Base-by-base conservation (phyloP, 2,888 invertebrate genomes). In the Mongoloraphidia duomilia region DNA sequence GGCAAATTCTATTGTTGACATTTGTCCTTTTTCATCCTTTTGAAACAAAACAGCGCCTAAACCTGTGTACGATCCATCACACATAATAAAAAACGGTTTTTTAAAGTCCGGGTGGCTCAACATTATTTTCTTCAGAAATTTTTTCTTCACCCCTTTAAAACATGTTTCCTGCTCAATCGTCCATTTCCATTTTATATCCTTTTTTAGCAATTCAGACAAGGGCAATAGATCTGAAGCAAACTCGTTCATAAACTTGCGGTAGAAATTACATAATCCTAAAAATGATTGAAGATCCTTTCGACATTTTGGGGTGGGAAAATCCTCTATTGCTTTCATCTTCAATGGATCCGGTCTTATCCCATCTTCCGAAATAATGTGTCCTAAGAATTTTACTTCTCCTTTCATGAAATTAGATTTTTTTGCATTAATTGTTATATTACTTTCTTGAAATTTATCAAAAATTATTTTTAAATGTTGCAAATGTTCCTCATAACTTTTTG, bases 231-330 rank as follows among this genome's bases (percentile, higher is more conserved):
- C 3, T 34, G 6, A 2, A 10, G 34, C 34, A 33, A 43, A 2
- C n/a, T 34, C 2, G 9, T 26, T 26, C 8, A 43, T 3, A n/a
- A 43, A 53, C 34, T 48, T 1, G 4, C 52, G 8, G 33, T 53
- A 47, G 39, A 50, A 53, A 41, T 53, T 53, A 9, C 42, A 41
- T 2, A 53, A 14, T 8, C 50, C 53, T 10, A 51, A 38, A 41
- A 50, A 53, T 2, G 48, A 43, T 12, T 50, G 43, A 12, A 53
- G 38, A 2, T 41, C 14, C 41, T 48, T 50, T 5, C 43, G 12
- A 26, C 48, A 47, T 17, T 12, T n/a, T 34, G 52, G 53, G 13
- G 10, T 12, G 8, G 53, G 53, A 26, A 46, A 43, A 34, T 43
- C 11, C n/a, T 34, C 1, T 34, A 17, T 2, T 1, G 33, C 34